Conservation (phyloP, 2,797 vertebrate genomes). For the Crotalus adamanteus region DNA sequence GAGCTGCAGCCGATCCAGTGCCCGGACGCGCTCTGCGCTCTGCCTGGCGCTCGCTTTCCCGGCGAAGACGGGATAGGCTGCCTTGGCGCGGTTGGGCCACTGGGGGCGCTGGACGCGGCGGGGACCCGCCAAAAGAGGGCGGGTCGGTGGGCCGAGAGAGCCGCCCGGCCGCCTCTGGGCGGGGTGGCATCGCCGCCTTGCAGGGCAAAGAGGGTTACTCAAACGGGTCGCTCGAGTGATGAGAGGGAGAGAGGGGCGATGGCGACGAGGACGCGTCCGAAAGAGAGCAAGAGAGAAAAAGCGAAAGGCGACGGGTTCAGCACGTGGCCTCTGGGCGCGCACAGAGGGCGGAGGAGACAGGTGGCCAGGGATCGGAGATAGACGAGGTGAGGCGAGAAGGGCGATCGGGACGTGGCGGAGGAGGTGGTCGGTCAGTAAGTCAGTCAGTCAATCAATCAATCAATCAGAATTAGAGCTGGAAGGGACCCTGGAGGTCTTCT, state of each 20-base stretch:
- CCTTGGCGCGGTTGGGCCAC: neutral
- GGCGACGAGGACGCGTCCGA: neutral
- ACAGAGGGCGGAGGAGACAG: neutral
- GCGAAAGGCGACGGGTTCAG: neutral
- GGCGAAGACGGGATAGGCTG: neutral
- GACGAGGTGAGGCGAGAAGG: neutral
- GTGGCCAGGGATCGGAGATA: neutral
- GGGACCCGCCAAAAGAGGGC: neutral
- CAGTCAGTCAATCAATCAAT: neutral
- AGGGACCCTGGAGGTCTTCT: neutral
- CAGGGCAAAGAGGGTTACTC: neutral
- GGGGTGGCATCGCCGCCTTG: neutral
- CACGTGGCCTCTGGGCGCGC: neutral
- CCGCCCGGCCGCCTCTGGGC: neutral
- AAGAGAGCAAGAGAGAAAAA: neutral
- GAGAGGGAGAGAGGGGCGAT: too few species aligned
- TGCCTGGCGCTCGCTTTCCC: neutral
- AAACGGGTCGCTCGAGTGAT: neutral
- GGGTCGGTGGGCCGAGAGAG: fast-evolving
- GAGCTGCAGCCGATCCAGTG: neutral
- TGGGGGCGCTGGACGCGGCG: slow-evolving; percentile 1
- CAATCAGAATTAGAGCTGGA: neutral
- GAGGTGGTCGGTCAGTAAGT: neutral
- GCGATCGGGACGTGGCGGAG: neutral
- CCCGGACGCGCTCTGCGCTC: neutral